Evolutionary conservation across 2,113 vertebrate genomes (phyloP).

Genomic region (Coptodon bakossiorum): DNA sequence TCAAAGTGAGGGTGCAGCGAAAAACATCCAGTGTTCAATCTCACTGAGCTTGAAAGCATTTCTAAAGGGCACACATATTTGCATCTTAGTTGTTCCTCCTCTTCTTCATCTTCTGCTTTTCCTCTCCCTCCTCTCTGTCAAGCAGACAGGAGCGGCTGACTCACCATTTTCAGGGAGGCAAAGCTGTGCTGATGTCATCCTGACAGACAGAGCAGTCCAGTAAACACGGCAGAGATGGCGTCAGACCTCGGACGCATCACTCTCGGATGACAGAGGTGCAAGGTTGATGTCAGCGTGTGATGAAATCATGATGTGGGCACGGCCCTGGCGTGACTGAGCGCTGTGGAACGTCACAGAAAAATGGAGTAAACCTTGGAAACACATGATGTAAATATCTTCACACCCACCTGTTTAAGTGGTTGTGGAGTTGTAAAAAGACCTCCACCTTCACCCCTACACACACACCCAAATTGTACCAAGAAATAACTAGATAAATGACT

Average conservation of each 20-base stretch:
- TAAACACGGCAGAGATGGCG: conserved; percentile 10
- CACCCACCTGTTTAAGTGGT: not conserved
- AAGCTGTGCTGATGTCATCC: conserved; percentile 29
- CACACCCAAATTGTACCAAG: not conserved
- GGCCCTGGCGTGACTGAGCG: not conserved
- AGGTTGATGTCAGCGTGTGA: conserved; percentile 37
- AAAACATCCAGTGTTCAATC: not conserved
- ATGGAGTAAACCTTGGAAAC: not conserved
- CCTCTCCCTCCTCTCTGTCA: not conserved
- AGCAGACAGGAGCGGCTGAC: conserved; percentile 24
- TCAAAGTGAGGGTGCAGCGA: not conserved
- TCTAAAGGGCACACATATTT: not conserved
- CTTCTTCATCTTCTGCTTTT: not conserved
- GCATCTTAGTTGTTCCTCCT: not conserved
- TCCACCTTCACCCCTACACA: not conserved
- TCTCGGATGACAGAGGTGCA: conserved; percentile 17
- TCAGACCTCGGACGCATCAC: conserved; percentile 26
- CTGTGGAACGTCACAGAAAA: not conserved
- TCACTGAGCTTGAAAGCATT: not conserved
- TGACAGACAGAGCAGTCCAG: conserved; percentile 5
- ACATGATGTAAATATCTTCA: not conserved
- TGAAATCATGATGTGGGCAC: conserved; percentile 14
- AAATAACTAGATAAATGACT: not conserved
- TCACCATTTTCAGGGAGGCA: conserved; percentile 23
- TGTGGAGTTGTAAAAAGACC: not conserved